Base-by-base conservation (phyloP, 2,797 vertebrate species). In the Sphenodon punctatus region DNA sequence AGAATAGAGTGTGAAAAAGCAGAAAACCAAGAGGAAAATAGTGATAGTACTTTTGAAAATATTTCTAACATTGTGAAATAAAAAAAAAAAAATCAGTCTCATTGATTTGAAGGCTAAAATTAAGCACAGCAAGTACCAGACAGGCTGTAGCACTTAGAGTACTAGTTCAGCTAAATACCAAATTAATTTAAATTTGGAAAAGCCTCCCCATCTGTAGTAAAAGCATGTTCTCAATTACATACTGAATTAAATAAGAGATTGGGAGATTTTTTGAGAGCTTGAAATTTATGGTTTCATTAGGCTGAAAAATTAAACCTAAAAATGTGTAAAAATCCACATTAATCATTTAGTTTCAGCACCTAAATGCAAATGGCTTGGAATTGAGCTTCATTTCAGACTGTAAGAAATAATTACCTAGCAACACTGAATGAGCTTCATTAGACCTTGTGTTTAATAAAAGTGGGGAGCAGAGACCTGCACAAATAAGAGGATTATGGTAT, bases 291-390 rank as follows among this genome's bases (percentile, higher is more conserved):
- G 80, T 95, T 94, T 95, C 71, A 94, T 95, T 95, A 90, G 71
- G 75, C 65, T 92, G 82, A 95, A 94, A 96, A 95, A 94, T 92
- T 94, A 94, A 95, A 93, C 67, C 63, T 93, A 93, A 95, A 94
- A 95, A 91, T 83, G 71, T 92, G 66, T 92, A 93, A 95, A 94
- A 95, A 88, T 91, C 63, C 63, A 25, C 84, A 93, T 95, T 93
- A 94, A 94, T 96, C 90, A 95, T 93, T 94, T 92, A 91, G 77
- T 89, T 94, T 94, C 78, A 92, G 71, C 59, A 84, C 63, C 93
- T 95, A 94, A 95, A 91, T 93, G 81, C 66, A 94, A 95, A 94
- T 93, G 88, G 55, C 67, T 94, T 92, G 90, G 89, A 94, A 95
- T 90, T 75, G 82, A 95, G 63, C 66, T 92, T 85, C 81, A 90